These are phyloP conservation scores for Rutilus rutilus DNA, from an alignment of 2,113 vertebrate genomes.

Conservation along the genomic window DNA sequence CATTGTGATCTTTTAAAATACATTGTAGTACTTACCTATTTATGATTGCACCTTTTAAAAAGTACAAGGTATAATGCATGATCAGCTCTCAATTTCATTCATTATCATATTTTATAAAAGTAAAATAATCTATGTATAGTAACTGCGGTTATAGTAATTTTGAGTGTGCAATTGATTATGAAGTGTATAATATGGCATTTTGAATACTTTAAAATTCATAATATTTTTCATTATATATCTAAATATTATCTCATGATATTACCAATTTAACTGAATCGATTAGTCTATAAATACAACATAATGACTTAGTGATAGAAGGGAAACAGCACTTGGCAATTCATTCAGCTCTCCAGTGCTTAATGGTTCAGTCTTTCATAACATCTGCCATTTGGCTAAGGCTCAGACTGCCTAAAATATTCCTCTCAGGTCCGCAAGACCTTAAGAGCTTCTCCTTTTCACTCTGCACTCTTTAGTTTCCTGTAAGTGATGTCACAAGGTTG, in stretches of 20 bases:
- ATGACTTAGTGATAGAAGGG: not conserved
- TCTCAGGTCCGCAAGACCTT: not conserved
- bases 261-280: not conserved
- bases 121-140: not conserved
- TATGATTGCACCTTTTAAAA: not conserved
- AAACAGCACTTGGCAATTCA: not conserved
- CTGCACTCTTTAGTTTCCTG: slow-evolving; percentile 21
- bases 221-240: not conserved
- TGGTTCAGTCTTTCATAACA: not conserved
- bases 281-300: not conserved
- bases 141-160: no score
- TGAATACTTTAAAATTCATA: no score
- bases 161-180: no score
- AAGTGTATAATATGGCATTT: no score
- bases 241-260: not conserved
- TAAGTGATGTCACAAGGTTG: slow-evolving; percentile 39
- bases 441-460: slow-evolving; percentile 10
- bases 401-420: slow-evolving; percentile 1
- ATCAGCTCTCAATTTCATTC: not conserved
- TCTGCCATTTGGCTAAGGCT: not conserved
- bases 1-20: not conserved
- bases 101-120: not conserved
- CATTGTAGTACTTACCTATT: not conserved
- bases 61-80: not conserved
- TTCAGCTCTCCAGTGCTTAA: not conserved